Base-by-base conservation (phyloP, 2,113 vertebrate genomes). In the Formicarius rufipectus region DNA sequence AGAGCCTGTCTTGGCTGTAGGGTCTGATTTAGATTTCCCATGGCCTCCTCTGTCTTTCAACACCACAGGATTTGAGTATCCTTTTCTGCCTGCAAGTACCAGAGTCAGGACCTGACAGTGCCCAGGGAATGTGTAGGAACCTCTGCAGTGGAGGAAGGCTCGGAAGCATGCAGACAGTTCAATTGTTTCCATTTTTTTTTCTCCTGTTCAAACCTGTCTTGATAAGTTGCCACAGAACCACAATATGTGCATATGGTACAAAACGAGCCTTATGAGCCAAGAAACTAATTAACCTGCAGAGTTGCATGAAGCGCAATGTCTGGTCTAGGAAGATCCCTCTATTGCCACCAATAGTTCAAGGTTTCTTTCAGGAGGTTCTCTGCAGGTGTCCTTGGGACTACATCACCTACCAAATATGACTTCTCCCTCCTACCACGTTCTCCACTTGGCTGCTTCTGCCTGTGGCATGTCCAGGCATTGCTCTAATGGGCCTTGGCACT, bases 401-500 rank as follows among this genome's bases (percentile, higher is more conserved):
- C 52, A 44, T 45, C 7, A 7, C 52, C 45, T 39, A 63, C 47
- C 39, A 74, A 59, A 45, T 20, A 47, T 20, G 35, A 62, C n/a
- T 63, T 80, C 14, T 86, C 22, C n/a, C 13, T 25, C 35, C 37
- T 66, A 9, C 7, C 30, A 5, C 49, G 24, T 52, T 58, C 44
- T 60, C 50, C 16, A 7, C 17, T 14, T 81, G 17, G 17, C 39
- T 76, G 7, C 44, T 69, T 60, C 85, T 75, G 63, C 42, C 42
- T n/a, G 19, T 0, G 0, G 12, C 0, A 0, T 21, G 23, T 30
- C 44, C 53, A 63, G 25, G 52, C 0, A 0, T 28, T 83, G 25
- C 24, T 39, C 10, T 24, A 15, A 3, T 0, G 10, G 42, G 68
- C 42, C 12, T 33, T 62, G 60, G 52, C 5, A 4, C 31, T 45